A percentile compares a stretch with the other conserved stretches of the same genome.
These are phyloP conservation scores for Leucopsar rothschildi DNA, from an alignment of 2,113 vertebrate species.

Conservation along the genomic window DNA sequence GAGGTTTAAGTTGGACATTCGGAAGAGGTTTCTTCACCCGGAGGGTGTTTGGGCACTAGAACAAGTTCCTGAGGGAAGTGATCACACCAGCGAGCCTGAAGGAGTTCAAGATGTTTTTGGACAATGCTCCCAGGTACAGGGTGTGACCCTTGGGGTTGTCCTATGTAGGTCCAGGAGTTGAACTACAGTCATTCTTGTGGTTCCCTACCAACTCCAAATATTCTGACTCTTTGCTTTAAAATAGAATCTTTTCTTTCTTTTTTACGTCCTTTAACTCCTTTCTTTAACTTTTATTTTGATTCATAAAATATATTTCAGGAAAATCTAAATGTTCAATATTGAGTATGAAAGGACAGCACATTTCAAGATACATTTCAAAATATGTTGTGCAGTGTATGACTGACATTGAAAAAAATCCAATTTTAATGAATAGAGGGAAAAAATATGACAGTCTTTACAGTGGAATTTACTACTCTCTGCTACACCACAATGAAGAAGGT, in stretches of 20 bases:
- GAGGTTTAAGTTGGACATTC: background rate
- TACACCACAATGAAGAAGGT: background rate
- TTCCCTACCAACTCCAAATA: background rate
- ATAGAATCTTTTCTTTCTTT: background rate
- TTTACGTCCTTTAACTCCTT: background rate
- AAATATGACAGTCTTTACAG: background rate
- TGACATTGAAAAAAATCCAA: background rate
- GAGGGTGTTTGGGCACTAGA: background rate
- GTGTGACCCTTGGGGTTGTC: background rate
- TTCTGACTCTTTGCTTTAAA: background rate
- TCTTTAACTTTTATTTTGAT: background rate
- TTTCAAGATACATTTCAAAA: background rate
- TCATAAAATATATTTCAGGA: background rate
- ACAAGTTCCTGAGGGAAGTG: background rate
- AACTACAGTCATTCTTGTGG: background rate
- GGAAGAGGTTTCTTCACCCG: background rate
- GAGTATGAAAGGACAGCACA: background rate
- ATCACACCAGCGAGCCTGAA: background rate
- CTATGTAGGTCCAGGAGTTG: background rate
- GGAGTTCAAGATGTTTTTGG: background rate
- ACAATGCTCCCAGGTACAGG: background rate
- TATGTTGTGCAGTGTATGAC: background rate
- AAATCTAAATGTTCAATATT: background rate
- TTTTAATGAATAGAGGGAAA: background rate
- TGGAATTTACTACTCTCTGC: background rate